Evolutionary conservation across 1,140 invertebrate species (phyloP).

Genomic region (Lepidostoma basale): DNA sequence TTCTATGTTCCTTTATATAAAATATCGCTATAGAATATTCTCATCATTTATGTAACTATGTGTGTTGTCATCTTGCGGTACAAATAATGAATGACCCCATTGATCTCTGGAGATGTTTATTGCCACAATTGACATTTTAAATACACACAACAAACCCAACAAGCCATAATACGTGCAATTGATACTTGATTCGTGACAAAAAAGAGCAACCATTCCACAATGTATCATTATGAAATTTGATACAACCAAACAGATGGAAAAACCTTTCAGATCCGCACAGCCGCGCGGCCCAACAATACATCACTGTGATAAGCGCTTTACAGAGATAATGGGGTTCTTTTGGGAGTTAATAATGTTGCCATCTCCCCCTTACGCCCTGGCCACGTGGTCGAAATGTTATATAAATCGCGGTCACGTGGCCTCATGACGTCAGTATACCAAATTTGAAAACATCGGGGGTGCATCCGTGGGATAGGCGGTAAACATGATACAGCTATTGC

Average conservation of each 20-base stretch:
- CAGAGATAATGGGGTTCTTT: constrained; percentile 10
- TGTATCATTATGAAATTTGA: constrained; percentile 10
- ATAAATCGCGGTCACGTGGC: constrained; percentile 46
- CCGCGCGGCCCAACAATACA: background rate
- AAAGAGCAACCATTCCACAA: background rate
- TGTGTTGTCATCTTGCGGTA: too few relatives aligned
- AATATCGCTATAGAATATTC: too few relatives aligned
- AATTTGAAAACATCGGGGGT: constrained; percentile 23
- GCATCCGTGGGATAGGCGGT: constrained; percentile 20
- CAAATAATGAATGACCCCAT: too few relatives aligned
- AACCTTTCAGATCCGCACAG: background rate
- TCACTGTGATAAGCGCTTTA: constrained; percentile 19
- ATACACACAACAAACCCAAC: too few relatives aligned
- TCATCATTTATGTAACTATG: too few relatives aligned
- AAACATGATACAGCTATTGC: too few relatives aligned
- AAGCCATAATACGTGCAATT: background rate
- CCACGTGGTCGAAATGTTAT: constrained; percentile 44
- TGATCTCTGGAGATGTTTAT: too few relatives aligned
- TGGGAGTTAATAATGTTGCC: constrained; percentile 31
- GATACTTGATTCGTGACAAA: constrained; percentile 15
- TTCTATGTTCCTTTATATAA: too few relatives aligned
- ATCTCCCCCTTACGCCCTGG: constrained; percentile 16
- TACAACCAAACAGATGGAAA: background rate
- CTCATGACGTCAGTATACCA: constrained; percentile 19
- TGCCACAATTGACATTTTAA: too few relatives aligned